Base-by-base conservation (phyloP, 2,888 invertebrate genomes). In the Chaitophorus viminalis region DNA sequence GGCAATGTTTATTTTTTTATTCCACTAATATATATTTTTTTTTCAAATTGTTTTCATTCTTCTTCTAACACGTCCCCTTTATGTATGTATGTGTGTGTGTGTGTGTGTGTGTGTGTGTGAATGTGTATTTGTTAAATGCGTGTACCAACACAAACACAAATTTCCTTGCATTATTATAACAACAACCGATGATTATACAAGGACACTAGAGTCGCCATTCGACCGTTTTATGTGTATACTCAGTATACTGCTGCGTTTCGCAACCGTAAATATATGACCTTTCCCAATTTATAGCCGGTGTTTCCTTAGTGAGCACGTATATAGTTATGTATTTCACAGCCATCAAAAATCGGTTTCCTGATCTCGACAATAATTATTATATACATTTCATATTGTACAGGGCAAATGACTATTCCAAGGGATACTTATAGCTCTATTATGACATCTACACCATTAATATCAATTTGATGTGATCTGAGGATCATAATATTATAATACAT, bases 251-350 rank as follows among this genome's bases (percentile, higher is more conserved):
- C 29, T 31, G 29, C 46, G 31, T 70, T 70, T 70, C 46, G 8
- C 68, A 81, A 81, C 68, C 68, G 39, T 68, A 46, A n/a, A 5
- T 68, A 5, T 68, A 81, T 81, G 81, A 81, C 81, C 81, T 81
- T 68, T 31, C 81, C 65, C 81, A 81, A 81, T 39, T 14, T 76
- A 29, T 79, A 33, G 33, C 21, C n/a, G 60, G n/a, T 36, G n/a
- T 79, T 79, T 65, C 36, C 6, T 36, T 11, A n/a, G 21, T 18
- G 70, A 5, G 14, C 29, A 70, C 29, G 18, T 31, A 14, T 3
- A 9, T 31, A 31, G 70, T 31, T 25, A 25, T 25, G 60, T 25
- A 60, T 60, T 60, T 46, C 46, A 46, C 8, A 8, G 8, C n/a
- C 6, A 3, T 1, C 8, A n/a, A 11, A 8, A n/a, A n/a, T 29